Conservation (phyloP, 2,113 vertebrate species). For the Vulpes ferrilata region DNA sequence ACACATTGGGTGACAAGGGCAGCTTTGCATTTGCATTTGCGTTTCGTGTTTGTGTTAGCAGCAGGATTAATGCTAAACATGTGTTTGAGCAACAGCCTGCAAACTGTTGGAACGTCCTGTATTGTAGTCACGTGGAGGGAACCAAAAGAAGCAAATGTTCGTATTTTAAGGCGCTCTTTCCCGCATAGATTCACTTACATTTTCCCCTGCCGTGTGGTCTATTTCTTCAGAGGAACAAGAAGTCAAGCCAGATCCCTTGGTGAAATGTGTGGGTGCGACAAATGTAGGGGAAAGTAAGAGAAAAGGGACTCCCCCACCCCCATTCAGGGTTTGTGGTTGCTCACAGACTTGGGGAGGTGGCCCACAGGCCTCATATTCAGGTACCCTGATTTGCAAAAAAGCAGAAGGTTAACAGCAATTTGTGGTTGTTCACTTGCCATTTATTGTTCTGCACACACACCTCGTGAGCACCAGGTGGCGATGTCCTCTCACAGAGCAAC, state of each 20-base stretch:
- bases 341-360: not conserved
- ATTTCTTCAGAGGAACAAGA: not conserved
- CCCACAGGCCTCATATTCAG: not conserved
- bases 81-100: not conserved
- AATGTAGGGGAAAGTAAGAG: not conserved
- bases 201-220: not conserved
- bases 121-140: not conserved
- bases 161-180: not conserved
- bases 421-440: slow-evolving; percentile 66
- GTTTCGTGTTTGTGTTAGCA: not conserved
- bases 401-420: not conserved
- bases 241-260: not conserved
- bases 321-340: not conserved
- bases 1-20: not conserved
- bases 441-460: slow-evolving; percentile 83
- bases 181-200: not conserved
- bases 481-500: slow-evolving; percentile 76
- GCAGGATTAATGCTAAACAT: not conserved
- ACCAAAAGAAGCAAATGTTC: not conserved
- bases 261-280: slow-evolving; percentile 13
- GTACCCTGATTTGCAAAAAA: not conserved
- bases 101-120: not conserved
- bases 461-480: slow-evolving; percentile 78
- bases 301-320: not conserved
- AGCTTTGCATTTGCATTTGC: not conserved